Evolutionary conservation across 2,113 vertebrate species (phyloP), one percentile per base, ranked within the genome.

Genomic region (Rana temporaria): DNA sequence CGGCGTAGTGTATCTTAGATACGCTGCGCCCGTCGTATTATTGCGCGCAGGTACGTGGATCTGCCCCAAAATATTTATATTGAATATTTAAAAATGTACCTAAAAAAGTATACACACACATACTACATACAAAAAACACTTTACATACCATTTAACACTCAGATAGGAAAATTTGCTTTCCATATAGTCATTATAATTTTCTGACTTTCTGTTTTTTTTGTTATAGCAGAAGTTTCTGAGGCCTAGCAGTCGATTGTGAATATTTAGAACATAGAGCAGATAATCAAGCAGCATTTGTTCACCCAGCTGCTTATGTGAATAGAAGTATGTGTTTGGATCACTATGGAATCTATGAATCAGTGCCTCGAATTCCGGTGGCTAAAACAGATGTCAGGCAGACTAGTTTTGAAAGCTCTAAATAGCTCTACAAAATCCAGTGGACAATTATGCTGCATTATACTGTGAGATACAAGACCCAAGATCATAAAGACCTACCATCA

Each of bases 261-360:
- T 70, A 70, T 70, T 16, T 7, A 24, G 68, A 22, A 26, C 53
- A 70, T 53, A 6, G 5, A 53, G 68, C 68, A 22, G 22, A 53
- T n/a, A 2, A 42, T 62, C 26, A 38, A 12, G 14, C 4, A 67
- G 63, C 76, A 78, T 65, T 32, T 78, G 76, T 66, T 67, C 63
- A 16, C n/a, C 17, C 64, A 68, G 77, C 48, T 68, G 63, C 48
- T 59, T 32, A 20, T 60, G 34, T 60, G 71, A 74, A 59, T 74
- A 32, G 71, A 20, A 4, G 56, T 57, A 32, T 22, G 18, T 9
- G 34, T 67, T 57, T n/a, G n/a, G 64, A 67, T 57, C 34, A 78
- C 42, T 55, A 78, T 78, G 75, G 75, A 78, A 78, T 42, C 75
- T 53, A 62, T 78, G 75, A 78, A 65, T 78, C 75, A 64, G 20